Conservation (phyloP, 2,888 invertebrate species). For the Athalia cordata region DNA sequence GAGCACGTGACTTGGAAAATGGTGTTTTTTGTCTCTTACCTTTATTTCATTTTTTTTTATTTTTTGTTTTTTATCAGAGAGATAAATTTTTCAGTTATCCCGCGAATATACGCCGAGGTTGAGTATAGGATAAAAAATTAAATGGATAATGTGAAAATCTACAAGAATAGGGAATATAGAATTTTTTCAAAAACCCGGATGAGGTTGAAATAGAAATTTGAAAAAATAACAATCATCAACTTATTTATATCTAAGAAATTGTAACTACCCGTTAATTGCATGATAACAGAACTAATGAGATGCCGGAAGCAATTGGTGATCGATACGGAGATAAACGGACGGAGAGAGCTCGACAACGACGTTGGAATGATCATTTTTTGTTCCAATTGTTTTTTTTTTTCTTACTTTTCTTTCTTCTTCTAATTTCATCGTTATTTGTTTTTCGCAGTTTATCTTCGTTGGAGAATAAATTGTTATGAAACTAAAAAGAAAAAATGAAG, state of each 20-base stretch:
- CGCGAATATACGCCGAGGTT: no score
- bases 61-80: background rate
- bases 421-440: background rate
- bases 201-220: background rate
- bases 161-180: background rate
- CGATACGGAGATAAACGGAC: background rate
- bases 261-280: background rate
- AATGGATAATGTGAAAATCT: background rate
- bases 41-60: background rate
- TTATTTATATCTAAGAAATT: background rate
- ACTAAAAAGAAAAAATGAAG: no score
- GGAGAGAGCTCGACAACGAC: background rate
- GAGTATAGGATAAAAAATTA: no score
- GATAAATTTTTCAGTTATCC: slow-evolving; percentile 21
- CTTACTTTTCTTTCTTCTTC: background rate
- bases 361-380: background rate
- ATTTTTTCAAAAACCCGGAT: background rate
- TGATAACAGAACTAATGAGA: background rate
- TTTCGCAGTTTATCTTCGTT: no score
- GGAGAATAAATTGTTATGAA: no score
- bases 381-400: no score
- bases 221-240: background rate
- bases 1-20: slow-evolving; percentile 31
- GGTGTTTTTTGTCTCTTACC: background rate
- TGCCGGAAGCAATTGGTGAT: background rate